phyloP scores from a whole-genome alignment of 2,113 vertebrate genomes.

The Muscicapa adusta region DNA sequence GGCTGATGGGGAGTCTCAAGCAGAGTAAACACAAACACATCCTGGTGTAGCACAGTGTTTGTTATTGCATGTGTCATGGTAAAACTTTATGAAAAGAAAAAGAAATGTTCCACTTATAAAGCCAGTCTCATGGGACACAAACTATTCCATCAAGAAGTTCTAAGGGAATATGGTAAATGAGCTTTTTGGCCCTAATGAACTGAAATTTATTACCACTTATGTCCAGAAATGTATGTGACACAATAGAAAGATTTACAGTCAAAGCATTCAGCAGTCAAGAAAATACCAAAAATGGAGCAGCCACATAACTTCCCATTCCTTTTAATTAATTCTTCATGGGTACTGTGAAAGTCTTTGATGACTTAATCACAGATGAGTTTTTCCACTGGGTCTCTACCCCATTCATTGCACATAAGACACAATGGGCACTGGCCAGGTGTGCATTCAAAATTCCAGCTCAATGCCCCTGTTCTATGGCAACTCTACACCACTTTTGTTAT shows the following conservation, averaged over 20 bases:
- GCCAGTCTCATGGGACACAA: not conserved
- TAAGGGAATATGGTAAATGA: not conserved
- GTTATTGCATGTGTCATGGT: slow-evolving; percentile 40
- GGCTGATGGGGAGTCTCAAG: slow-evolving; percentile 31
- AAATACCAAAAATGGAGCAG: not conserved
- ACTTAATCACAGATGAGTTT: not conserved
- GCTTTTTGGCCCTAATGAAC: not conserved
- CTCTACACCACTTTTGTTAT: not conserved
- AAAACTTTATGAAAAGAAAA: slow-evolving; percentile 19
- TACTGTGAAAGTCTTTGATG: not conserved
- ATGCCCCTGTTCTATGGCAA: not conserved
- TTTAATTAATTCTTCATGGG: not conserved
- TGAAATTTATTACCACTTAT: not conserved
- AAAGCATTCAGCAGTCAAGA: not conserved
- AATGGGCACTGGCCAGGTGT: not conserved
- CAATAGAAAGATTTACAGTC: not conserved
- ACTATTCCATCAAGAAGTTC: not conserved
- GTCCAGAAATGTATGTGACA: not conserved
- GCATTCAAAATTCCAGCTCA: not conserved
- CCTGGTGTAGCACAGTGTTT: not conserved
- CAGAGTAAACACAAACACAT: slow-evolving; percentile 54
- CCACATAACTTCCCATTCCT: not conserved
- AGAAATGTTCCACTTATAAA: slow-evolving; percentile 21
- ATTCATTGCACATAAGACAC: not conserved
- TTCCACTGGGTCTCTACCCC: not conserved